Percentiles rank a stretch among this genome's conserved stretches.
phyloP scores from a whole-genome alignment of 2,797 vertebrate species.

The Lates japonicus region DNA sequence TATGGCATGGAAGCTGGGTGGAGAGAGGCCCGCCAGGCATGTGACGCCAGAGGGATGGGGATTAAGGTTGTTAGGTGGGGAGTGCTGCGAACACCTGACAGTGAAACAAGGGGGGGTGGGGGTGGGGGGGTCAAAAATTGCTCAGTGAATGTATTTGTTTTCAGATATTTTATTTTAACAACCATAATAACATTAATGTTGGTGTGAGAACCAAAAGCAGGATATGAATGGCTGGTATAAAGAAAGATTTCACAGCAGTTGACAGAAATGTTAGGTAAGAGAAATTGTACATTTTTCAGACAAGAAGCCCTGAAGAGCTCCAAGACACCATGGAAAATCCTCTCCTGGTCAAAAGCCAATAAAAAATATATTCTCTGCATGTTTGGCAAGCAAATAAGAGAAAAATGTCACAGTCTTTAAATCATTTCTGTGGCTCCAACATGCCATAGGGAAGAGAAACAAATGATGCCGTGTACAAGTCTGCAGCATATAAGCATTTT shows the following conservation, averaged over 20 bases:
- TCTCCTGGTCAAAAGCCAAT: slow-evolving; percentile 45
- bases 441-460: slow-evolving; percentile 30
- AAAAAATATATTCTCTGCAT: slow-evolving; percentile 52
- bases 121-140: slow-evolving; percentile 31
- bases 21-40: slow-evolving; percentile 84
- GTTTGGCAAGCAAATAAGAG: slow-evolving; percentile 54
- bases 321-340: slow-evolving; percentile 45
- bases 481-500: slow-evolving; percentile 37
- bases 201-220: slow-evolving; percentile 50
- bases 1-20: slow-evolving; percentile 72
- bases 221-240: slow-evolving; percentile 37
- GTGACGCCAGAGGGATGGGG: slow-evolving; percentile 74
- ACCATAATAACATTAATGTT: slow-evolving; percentile 43
- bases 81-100: slow-evolving; percentile 67
- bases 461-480: slow-evolving; percentile 49
- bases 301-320: slow-evolving; percentile 29
- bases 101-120: too few relatives aligned
- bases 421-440: slow-evolving; percentile 41
- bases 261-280: slow-evolving; percentile 38
- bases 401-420: slow-evolving; percentile 53
- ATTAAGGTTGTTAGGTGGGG: slow-evolving; percentile 63
- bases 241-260: slow-evolving; percentile 61
- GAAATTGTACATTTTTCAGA: slow-evolving; percentile 35
- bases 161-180: slow-evolving; percentile 63
- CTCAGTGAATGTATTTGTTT: slow-evolving; percentile 36